Conservation (phyloP, 2,113 vertebrate species). For the Petrocephalus microphthalmus region DNA sequence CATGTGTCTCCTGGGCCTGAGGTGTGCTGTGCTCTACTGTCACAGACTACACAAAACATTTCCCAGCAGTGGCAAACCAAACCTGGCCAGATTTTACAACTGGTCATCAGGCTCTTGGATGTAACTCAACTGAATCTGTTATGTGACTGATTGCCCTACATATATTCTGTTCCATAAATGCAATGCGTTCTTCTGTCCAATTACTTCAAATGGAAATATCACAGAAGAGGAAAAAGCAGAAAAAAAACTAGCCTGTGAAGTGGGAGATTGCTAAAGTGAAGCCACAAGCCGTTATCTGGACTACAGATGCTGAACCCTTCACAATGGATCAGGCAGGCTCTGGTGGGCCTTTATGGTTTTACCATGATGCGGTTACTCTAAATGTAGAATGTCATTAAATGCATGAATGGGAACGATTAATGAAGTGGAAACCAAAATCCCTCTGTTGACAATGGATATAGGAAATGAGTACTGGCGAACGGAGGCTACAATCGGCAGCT, state of each 20-base stretch:
- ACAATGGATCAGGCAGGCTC: slow-evolving; percentile 5
- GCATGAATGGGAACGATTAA: slow-evolving; percentile 15
- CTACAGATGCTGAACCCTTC: background rate
- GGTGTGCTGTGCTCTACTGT: background rate
- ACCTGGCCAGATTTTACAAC: background rate
- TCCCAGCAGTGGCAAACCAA: background rate
- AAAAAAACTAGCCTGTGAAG: background rate
- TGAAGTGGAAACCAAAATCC: slow-evolving; percentile 20
- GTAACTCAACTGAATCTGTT: background rate
- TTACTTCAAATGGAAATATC: slow-evolving; percentile 1
- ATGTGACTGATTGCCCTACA: background rate
- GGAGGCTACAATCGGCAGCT: slow-evolving; percentile 5
- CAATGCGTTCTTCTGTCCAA: background rate
- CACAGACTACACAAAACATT: background rate
- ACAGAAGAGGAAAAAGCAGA: background rate
- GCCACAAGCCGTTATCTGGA: background rate
- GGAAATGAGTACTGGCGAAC: slow-evolving; percentile 8
- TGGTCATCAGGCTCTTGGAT: slow-evolving; percentile 1
- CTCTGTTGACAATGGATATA: slow-evolving; percentile 14
- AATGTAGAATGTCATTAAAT: slow-evolving; percentile 12
- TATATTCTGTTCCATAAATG: background rate
- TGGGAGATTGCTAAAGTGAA: slow-evolving; percentile 6
- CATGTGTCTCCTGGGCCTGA: background rate
- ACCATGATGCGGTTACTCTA: background rate
- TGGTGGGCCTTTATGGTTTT: background rate